Evolutionary conservation across 2,113 vertebrate species (phyloP), one percentile per base, ranked within the genome.

Genomic region (Indicator indicator): DNA sequence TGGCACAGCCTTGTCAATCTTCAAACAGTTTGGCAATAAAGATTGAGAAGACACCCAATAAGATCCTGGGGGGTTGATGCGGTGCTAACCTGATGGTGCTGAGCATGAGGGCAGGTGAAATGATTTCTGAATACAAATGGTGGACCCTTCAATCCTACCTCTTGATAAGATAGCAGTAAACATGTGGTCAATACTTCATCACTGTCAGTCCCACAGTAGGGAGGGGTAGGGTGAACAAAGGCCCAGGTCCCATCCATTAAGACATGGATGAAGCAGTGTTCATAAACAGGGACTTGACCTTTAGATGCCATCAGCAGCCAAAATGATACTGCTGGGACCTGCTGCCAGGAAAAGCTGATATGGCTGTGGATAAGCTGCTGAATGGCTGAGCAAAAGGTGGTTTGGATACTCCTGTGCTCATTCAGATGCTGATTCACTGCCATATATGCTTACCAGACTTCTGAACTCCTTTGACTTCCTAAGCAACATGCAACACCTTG

Each of bases 251-350:
- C 38, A 48, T 27, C 32, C 19, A 59, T 26, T 56, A 76, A 62
- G 32, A 36, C 33, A 32, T 0, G 8, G 20, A 54, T 0, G 4
- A 33, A 89, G n/a, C 5, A 40, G 24, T 18, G 12, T n/a, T 85
- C 32, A 33, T 54, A 33, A 79, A 55, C 21, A 55, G 24, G 55
- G 30, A 20, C 27, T 30, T 50, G 74, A 75, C 44, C 59, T 96
- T 64, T 20, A 55, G 16, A 40, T 70, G 17, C 59, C 0, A 0
- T 17, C 67, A 71, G 16, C 54, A 94, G 54, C 28, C 52, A 50
- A 5, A 21, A 6, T 3, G 8, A 70, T 67, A 48, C 65, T 69
- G 14, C 24, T 46, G 36, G 75, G 59, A 83, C 9, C n/a, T 94
- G 58, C 59, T 89, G 36, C 42, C 60, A 64, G 82, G 71, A 89